Evolutionary conservation across 2,888 invertebrate genomes (phyloP).

Genomic region (Brassicogethes aeneus): DNA sequence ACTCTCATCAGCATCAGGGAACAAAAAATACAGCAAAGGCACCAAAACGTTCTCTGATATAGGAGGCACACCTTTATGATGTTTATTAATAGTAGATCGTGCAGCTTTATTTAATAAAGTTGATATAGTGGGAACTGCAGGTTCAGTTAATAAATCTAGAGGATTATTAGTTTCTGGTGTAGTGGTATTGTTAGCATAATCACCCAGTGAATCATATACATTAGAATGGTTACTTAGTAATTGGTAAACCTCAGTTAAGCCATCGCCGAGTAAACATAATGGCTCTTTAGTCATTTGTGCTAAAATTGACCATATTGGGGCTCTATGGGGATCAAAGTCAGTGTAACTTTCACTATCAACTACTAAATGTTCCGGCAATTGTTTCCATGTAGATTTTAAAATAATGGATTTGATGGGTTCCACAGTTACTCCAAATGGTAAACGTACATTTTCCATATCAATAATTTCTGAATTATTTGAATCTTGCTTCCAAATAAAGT

Average conservation of each 20-base stretch:
- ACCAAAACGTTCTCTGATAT: conserved; percentile 67
- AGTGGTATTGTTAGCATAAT: conserved; percentile 36
- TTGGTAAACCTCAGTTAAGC: conserved; percentile 61
- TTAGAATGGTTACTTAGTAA: conserved; percentile 49
- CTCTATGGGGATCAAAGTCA: conserved; percentile 75
- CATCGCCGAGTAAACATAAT: conserved; percentile 68
- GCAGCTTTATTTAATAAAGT: conserved; percentile 48
- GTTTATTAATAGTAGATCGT: conserved; percentile 37
- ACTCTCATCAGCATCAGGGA: conserved; percentile 76
- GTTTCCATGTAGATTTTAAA: conserved; percentile 79
- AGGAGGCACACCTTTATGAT: conserved; percentile 56
- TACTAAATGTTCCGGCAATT: conserved; percentile 74
- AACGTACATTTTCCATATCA: conserved; percentile 45
- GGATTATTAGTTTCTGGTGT: conserved; percentile 42
- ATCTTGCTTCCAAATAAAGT: conserved; percentile 55
- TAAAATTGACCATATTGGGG: conserved; percentile 71
- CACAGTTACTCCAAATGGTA: conserved; percentile 79
- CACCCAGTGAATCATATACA: conserved; percentile 48
- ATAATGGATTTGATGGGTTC: conserved; percentile 73
- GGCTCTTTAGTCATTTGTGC: conserved; percentile 59
- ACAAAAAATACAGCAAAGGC: conserved; percentile 72
- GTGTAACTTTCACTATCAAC: conserved; percentile 82
- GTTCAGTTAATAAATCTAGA: conserved; percentile 66
- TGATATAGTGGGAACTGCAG: conserved; percentile 58
- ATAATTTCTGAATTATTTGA: conserved; percentile 48